Conservation (phyloP, 2,113 vertebrate species). For the Lophochroa leadbeateri region DNA sequence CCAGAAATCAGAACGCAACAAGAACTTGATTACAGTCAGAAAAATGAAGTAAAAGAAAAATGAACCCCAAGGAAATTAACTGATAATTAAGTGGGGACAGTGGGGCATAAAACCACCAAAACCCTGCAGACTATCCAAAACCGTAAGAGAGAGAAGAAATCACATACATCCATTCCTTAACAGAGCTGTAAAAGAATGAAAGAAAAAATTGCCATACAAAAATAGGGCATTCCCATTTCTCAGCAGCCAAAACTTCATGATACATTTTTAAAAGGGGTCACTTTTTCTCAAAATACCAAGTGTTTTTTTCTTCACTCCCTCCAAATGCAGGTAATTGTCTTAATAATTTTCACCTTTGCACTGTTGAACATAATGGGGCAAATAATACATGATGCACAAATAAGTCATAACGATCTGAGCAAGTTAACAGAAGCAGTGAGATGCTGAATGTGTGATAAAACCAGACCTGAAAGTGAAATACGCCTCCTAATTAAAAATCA, state of each 20-base stretch:
- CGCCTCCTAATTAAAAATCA: conserved; percentile 63
- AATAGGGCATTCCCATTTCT: neutral
- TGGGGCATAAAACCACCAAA: neutral
- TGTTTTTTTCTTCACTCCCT: neutral
- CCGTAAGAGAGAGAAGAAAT: neutral
- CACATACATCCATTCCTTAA: neutral
- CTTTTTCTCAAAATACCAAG: neutral
- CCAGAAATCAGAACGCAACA: neutral
- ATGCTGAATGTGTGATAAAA: conserved; percentile 29
- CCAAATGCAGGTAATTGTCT: neutral
- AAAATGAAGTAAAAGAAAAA: neutral
- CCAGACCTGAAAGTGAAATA: conserved; percentile 25
- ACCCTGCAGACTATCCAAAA: neutral
- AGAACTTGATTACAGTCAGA: neutral
- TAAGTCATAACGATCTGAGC: neutral
- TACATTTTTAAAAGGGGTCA: neutral
- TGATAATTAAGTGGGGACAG: neutral
- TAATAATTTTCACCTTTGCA: neutral
- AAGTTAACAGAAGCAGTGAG: conserved; percentile 2
- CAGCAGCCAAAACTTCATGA: neutral
- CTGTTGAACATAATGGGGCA: neutral
- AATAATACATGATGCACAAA: conserved; percentile 12
- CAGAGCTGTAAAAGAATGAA: neutral
- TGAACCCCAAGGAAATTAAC: neutral
- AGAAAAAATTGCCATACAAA: neutral